These are phyloP conservation scores for Centropus unirufus DNA, from an alignment of 2,113 vertebrate species.

Conservation along the genomic window DNA sequence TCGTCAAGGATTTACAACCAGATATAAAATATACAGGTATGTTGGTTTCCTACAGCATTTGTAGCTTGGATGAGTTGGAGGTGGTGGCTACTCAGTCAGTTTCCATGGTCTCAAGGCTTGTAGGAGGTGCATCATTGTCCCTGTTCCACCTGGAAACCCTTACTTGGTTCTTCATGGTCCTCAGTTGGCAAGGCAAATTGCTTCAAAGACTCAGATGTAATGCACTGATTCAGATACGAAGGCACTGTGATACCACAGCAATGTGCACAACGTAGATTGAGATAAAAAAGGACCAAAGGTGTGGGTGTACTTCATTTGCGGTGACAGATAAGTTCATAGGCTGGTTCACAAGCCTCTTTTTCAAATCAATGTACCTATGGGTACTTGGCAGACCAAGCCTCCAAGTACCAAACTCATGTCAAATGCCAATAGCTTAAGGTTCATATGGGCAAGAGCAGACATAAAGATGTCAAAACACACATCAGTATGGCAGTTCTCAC, in stretches of 20 bases:
- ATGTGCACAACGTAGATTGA: not conserved
- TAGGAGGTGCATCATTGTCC: not conserved
- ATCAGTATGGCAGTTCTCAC: not conserved
- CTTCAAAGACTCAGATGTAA: not conserved
- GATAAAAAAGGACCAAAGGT: not conserved
- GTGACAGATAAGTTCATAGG: not conserved
- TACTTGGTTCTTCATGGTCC: not conserved
- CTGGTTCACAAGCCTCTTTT: not conserved
- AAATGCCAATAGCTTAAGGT: not conserved
- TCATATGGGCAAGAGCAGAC: not conserved
- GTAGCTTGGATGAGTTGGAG: not conserved
- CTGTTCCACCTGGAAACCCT: not conserved
- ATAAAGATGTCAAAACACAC: not conserved
- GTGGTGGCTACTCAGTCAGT: not conserved
- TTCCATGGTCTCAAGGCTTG: not conserved
- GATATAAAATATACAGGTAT: conserved; percentile 99
- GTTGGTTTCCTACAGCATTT: not conserved
- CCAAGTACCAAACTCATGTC: not conserved
- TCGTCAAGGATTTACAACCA: conserved; percentile 99
- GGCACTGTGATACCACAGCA: not conserved
- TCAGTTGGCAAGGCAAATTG: not conserved
- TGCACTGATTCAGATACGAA: not conserved
- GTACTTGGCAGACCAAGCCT: not conserved
- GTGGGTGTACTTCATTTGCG: not conserved
- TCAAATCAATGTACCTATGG: not conserved